phyloP scores from a whole-genome alignment of 2,888 invertebrate species.

The Eustalomyia histrio region DNA sequence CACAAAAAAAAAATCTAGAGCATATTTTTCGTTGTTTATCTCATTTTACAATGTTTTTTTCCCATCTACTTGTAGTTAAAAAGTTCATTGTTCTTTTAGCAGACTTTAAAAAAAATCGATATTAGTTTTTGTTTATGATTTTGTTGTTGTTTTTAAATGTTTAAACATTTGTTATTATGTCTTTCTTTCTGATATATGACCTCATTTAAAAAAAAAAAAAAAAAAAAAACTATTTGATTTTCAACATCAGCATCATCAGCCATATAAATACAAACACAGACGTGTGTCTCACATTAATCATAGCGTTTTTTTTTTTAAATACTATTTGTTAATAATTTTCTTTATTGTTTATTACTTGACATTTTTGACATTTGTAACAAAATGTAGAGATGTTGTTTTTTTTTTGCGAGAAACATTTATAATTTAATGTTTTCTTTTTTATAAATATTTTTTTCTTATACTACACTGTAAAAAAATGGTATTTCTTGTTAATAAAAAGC shows the following conservation, averaged over 20 bases:
- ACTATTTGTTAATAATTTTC: background rate
- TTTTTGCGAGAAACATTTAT: background rate
- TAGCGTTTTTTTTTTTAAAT: background rate
- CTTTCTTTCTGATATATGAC: conserved; percentile 1
- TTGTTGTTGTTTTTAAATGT: background rate
- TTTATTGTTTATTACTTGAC: background rate
- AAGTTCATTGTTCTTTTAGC: conserved; percentile 4
- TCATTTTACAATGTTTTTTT: conserved; percentile 27
- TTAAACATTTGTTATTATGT: background rate
- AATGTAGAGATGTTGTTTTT: background rate
- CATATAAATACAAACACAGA: background rate
- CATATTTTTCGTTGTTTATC: conserved; percentile 50
- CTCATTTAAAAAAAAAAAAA: conserved; percentile 7
- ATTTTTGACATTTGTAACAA: background rate
- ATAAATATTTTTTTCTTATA: background rate
- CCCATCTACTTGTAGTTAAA: background rate
- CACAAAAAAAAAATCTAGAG: conserved; percentile 45
- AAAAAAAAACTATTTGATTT: conserved; percentile 7
- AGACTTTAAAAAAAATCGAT: background rate
- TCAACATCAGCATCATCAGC: background rate
- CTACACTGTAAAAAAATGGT: no score
- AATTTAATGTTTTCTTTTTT: background rate
- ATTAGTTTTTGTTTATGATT: background rate
- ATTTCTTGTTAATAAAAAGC: no score
- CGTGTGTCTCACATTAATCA: conserved; percentile 6